Evolutionary conservation across 2,888 invertebrate genomes (phyloP).

Genomic region (Idaea straminata): DNA sequence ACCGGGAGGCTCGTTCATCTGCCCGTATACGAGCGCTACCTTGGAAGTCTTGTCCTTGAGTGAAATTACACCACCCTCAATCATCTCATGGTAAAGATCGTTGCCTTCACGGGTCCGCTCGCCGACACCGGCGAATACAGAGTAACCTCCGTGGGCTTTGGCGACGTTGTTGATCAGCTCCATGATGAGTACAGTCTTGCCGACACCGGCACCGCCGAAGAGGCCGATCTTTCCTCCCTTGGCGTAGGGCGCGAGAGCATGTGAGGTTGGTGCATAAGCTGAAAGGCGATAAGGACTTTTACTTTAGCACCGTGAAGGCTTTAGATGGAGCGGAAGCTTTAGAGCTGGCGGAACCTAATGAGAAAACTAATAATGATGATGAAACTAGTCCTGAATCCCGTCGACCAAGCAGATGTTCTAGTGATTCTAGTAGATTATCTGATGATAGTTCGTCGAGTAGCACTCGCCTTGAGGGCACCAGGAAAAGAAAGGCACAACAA

Average conservation of each 20-base stretch:
- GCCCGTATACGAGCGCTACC: conserved; percentile 95
- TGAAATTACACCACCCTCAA: conserved; percentile 95
- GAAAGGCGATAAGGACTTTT: conserved; percentile 76
- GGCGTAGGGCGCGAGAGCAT: conserved; percentile 93
- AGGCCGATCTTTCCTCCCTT: conserved; percentile 97
- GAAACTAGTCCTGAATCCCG: conserved; percentile 61
- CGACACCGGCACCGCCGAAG: conserved; percentile 97
- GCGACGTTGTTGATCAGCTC: conserved; percentile 98
- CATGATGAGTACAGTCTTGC: conserved; percentile 98
- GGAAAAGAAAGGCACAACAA: conserved; percentile 57
- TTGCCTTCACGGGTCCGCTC: conserved; percentile 98
- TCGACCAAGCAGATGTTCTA: conserved; percentile 67
- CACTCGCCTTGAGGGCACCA: conserved; percentile 52
- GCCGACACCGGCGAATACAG: conserved; percentile 97
- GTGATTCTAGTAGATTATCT: conserved; percentile 68
- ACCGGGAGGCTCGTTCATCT: conserved; percentile 98
- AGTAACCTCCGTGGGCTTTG: conserved; percentile 97
- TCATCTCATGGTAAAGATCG: conserved; percentile 98
- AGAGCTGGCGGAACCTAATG: conserved; percentile 48
- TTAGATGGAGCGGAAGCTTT: conserved; percentile 65
- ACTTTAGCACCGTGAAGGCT: conserved; percentile 70
- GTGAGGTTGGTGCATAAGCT: conserved; percentile 82
- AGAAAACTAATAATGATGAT: conserved; percentile 38
- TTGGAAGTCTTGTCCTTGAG: conserved; percentile 94
- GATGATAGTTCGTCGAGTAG: conserved; percentile 71